phyloP scores from a whole-genome alignment of 2,888 invertebrate species.

The Phyto melanocephala region DNA sequence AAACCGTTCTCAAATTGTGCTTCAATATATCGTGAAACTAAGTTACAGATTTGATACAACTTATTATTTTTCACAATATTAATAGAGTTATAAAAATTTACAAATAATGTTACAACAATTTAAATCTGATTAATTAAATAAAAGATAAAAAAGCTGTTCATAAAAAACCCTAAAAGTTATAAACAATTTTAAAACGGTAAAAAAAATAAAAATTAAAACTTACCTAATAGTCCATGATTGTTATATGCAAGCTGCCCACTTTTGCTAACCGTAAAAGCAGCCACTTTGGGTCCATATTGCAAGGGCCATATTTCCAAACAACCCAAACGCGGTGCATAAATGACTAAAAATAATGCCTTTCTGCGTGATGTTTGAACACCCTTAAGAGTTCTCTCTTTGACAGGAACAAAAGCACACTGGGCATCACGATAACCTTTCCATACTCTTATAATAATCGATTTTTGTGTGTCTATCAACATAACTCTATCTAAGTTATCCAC shows the following conservation, averaged over 20 bases:
- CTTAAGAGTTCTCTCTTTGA: conserved; percentile 82
- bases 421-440: conserved; percentile 98
- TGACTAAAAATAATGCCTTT: conserved; percentile 89
- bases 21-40: too few relatives aligned
- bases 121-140: too few relatives aligned
- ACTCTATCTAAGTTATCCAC: conserved; percentile 94
- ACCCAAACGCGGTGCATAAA: conserved; percentile 95
- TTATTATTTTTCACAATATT: too few relatives aligned
- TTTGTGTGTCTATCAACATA: conserved; percentile 88
- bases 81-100: too few relatives aligned
- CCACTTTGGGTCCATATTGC: conserved; percentile 93
- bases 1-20: too few relatives aligned
- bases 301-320: conserved; percentile 95
- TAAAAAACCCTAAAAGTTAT: too few relatives aligned
- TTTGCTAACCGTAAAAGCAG: conserved; percentile 93
- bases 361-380: conserved; percentile 75
- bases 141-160: too few relatives aligned
- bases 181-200: too few relatives aligned
- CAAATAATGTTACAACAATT: too few relatives aligned
- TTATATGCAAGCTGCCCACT: conserved; percentile 89
- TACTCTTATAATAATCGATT: conserved; percentile 89
- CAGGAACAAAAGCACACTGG: conserved; percentile 95
- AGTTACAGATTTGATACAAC: too few relatives aligned
- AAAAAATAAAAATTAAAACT: not conserved
- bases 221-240: conserved; percentile 87